phyloP scores from a whole-genome alignment of 2,113 vertebrate genomes.

The Fulmarus glacialis region DNA sequence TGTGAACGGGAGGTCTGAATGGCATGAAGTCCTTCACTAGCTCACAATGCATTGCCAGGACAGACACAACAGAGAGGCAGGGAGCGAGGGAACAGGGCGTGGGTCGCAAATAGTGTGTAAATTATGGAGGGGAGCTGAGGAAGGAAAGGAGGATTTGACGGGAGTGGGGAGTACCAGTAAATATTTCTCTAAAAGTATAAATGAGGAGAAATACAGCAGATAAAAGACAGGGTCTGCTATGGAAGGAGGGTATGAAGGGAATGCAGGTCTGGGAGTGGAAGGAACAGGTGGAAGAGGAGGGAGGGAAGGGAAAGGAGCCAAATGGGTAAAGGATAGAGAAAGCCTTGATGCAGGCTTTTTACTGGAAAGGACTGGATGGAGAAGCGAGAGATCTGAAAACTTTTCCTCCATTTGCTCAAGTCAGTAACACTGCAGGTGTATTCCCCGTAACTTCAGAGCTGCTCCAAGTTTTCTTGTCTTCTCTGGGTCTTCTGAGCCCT shows the following conservation, averaged over 20 bases:
- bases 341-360: neutral
- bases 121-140: neutral
- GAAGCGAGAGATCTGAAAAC: neutral
- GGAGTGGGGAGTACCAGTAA: neutral
- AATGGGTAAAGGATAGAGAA: neutral
- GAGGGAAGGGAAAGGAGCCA: neutral
- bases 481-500: neutral
- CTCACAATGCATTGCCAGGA: neutral
- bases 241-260: neutral
- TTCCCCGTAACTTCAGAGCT: neutral
- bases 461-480: neutral
- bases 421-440: neutral
- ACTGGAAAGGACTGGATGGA: no score
- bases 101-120: neutral
- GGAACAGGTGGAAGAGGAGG: neutral
- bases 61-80: neutral
- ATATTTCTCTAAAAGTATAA: neutral
- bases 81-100: neutral
- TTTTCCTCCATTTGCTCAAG: neutral
- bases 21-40: neutral
- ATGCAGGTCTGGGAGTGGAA: neutral
- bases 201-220: neutral
- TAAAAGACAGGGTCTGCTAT: neutral
- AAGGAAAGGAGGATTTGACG: neutral
- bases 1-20: neutral